Conservation (phyloP, 2,888 invertebrate species). For the Kryphioiulus occultus region DNA sequence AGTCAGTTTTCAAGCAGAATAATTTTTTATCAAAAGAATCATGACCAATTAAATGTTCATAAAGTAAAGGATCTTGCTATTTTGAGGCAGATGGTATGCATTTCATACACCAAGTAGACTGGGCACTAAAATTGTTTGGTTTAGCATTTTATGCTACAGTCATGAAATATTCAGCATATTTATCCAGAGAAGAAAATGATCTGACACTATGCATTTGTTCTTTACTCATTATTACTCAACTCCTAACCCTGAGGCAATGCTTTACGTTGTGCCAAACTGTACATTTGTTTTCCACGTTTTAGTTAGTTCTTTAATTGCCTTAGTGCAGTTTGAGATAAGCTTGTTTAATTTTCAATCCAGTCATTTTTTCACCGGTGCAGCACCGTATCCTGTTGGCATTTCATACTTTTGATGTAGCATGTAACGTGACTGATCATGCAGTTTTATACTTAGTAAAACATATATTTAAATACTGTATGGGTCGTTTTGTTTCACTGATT, state of each 20-base stretch:
- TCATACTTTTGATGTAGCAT: conserved; percentile 36
- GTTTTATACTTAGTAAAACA: conserved; percentile 27
- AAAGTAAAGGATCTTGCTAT: not conserved
- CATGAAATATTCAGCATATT: not conserved
- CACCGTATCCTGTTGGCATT: not conserved
- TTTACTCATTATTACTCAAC: not conserved
- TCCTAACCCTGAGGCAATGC: not conserved
- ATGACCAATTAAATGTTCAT: no score
- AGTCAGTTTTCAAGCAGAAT: not conserved
- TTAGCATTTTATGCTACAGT: not conserved
- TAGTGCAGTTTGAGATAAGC: not conserved
- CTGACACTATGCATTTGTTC: conserved; percentile 35
- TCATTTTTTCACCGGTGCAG: not conserved
- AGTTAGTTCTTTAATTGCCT: not conserved
- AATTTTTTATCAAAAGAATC: no score
- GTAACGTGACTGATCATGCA: not conserved
- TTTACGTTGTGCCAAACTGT: conserved; percentile 22
- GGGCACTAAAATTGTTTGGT: not conserved
- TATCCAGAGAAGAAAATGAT: not conserved
- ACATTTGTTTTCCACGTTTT: not conserved
- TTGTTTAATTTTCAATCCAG: not conserved
- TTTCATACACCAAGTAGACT: not conserved
- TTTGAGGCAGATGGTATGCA: not conserved
- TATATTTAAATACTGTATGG: not conserved
- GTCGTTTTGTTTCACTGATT: no score